Evolutionary conservation across 1,140 invertebrate genomes (phyloP), one percentile per base, ranked within the genome.

Genomic region (Megalopta genalis): DNA sequence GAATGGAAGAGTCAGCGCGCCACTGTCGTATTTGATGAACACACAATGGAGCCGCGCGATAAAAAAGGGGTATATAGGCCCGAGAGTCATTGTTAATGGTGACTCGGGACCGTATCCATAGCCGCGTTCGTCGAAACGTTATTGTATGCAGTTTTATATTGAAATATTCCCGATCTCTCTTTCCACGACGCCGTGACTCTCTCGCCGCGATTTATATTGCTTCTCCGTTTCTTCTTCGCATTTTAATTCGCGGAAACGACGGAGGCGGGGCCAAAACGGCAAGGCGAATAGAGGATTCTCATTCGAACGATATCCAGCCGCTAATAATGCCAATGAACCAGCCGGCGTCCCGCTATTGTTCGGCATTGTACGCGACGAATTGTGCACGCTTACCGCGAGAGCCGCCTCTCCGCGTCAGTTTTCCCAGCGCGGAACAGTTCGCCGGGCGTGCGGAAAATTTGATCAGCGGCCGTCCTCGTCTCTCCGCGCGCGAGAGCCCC

Each of bases 161-260:
- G 57, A 77, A 46, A 49, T 54, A 21, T 54, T 14, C 14, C 21
- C 37, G 32, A 10, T 5, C 25, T 25, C 23, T 49, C 14, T 6
- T 5, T 0, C 10, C 18, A 18, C 18, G 42, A 37, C 32, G 6
- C 37, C 39, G 4, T 76, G 7, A 42, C 39, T 32, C 71, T 4
- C 42, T 14, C 25, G n/a, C n/a, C n/a, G n/a, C n/a, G 62, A 86
- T 86, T 83, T 83, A 77, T 77, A 77, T 77, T 77, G 57, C 68
- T 54, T 83, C 76, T 80, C n/a, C 72, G 67, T 32, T 52, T 79
- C 16, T 82, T 72, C 64, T 74, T 54, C 68, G 52, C 66, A 63
- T 83, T 57, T 83, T 77, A 74, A 18, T 32, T 71, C 59, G 62
- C 42, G 68, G 62, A 21, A 46, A 14, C 10, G 10, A 14, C 14